Base-by-base conservation (phyloP, 64 coral and sea anemone species). In the Dendronephthya gigantea region DNA sequence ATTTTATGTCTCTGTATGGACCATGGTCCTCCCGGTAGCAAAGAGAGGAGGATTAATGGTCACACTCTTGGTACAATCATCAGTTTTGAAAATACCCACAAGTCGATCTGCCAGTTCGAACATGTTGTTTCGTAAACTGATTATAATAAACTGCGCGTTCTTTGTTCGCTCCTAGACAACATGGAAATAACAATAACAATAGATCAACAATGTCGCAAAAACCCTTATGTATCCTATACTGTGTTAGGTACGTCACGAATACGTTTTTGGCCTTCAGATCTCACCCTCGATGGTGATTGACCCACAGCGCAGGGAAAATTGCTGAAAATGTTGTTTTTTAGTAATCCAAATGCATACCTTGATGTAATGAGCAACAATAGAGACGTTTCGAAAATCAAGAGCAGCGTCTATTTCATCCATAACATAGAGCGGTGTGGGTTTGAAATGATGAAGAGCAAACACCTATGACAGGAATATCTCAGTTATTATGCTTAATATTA, bases 341-440 rank as follows among this genome's bases (percentile, higher is more conserved):
- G 25, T 9, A 31, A n/a, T 70, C 23, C 66, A 31, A 25, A 70
- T n/a, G n/a, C 66, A n/a, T 81, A 98, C 95, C 92, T 98, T 98
- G 41, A 98, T 98, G 48, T 98, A 98, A 58, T 98, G 89, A 6
- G 92, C 95, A 3, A 98, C 95, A 88, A 98, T 98, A 5, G 95
- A 98, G 10, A 98, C 95, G 66, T 98, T 98, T 30, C 92, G 89
- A 30, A 98, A 98, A 85, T 98, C 95, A 12, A 98, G 84, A 38
- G 95, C 95, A 9, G 95, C 95, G 48, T 98, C 95, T 35, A 98
- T 98, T 75, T 98, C 95, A 82, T 98, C 95, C 95, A 98, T 98
- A 19, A 98, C 95, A 41, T 98, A 98, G n/a, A 98, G 66, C 0
- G 95, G 95, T 36, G 95, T 93, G 16, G 95, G 95, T 40, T 93